Percentiles rank a stretch among this genome's conserved stretches.
phyloP scores from a whole-genome alignment of 2,888 invertebrate genomes.

The Stomorhina lunata region DNA sequence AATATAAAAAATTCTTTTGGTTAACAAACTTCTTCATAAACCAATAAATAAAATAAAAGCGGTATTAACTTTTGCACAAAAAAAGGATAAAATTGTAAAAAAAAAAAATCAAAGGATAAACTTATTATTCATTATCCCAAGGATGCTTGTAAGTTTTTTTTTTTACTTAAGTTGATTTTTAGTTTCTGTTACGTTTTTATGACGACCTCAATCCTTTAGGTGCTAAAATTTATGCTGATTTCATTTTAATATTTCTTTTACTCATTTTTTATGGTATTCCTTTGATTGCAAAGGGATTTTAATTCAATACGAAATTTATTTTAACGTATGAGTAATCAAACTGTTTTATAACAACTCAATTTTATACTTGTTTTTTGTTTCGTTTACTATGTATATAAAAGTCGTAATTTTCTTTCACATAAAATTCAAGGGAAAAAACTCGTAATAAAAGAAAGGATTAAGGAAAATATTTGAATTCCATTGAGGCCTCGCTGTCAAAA shows the following conservation, averaged over 20 bases:
- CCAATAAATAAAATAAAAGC: not conserved
- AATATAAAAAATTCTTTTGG: not conserved
- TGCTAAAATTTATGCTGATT: slow-evolving; percentile 16
- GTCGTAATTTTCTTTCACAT: not conserved
- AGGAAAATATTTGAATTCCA: not conserved
- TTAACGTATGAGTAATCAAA: slow-evolving; percentile 23
- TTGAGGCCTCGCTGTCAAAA: no score
- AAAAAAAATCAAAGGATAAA: not conserved
- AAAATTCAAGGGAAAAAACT: not conserved
- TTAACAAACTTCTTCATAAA: not conserved
- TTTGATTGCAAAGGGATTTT: slow-evolving; percentile 56
- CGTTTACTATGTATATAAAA: not conserved
- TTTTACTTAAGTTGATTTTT: not conserved
- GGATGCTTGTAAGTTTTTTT: not conserved
- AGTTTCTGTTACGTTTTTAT: no score
- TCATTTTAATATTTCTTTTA: slow-evolving; percentile 3
- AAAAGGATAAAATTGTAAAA: not conserved
- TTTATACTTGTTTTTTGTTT: not conserved
- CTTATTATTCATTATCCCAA: slow-evolving; percentile 1
- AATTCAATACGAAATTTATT: slow-evolving; percentile 26
- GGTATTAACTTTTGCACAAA: not conserved
- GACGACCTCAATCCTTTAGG: not conserved
- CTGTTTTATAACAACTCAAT: slow-evolving; percentile 33
- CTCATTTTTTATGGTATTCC: not conserved
- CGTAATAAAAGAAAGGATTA: not conserved